These are phyloP conservation scores for Metallyticus violacea DNA, from an alignment of 2,888 invertebrate species.

Conservation along the genomic window DNA sequence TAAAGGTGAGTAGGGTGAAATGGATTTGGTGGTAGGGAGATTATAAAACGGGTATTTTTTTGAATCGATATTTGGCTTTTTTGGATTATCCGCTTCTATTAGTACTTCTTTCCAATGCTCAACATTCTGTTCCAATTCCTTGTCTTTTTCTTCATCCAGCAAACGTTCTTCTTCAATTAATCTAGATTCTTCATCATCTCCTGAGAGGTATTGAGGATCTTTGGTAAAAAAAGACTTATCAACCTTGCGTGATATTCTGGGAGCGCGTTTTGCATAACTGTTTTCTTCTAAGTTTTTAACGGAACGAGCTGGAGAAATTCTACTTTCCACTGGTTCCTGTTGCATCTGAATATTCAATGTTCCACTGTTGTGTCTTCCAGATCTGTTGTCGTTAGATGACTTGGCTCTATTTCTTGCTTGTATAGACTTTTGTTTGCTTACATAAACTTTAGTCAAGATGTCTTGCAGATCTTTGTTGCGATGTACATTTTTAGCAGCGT, in stretches of 20 bases:
- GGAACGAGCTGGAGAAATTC: background rate
- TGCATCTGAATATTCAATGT: no score
- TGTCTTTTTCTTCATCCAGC: slow-evolving; percentile 37
- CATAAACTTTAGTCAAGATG: background rate
- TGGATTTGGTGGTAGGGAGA: slow-evolving; percentile 41
- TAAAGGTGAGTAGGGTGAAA: slow-evolving; percentile 59
- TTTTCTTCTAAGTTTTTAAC: background rate
- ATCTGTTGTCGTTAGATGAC: background rate
- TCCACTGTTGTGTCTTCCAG: background rate
- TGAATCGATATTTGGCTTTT: slow-evolving; percentile 3
- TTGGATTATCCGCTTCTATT: background rate
- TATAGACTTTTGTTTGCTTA: background rate
- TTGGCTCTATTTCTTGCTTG: background rate
- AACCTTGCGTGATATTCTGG: background rate
- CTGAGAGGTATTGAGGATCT: slow-evolving; percentile 41
- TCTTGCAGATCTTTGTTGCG: background rate
- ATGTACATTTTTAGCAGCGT: background rate
- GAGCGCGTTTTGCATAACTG: background rate
- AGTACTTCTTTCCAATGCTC: slow-evolving; percentile 44
- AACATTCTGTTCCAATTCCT: slow-evolving; percentile 43
- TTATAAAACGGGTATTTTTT: slow-evolving; percentile 67
- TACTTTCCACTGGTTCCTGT: background rate
- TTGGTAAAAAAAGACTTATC: background rate
- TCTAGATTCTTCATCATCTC: slow-evolving; percentile 41
- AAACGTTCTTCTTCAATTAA: slow-evolving; percentile 36